phyloP scores from a whole-genome alignment of 23 tunicate species.

The Ascidia mentula region DNA sequence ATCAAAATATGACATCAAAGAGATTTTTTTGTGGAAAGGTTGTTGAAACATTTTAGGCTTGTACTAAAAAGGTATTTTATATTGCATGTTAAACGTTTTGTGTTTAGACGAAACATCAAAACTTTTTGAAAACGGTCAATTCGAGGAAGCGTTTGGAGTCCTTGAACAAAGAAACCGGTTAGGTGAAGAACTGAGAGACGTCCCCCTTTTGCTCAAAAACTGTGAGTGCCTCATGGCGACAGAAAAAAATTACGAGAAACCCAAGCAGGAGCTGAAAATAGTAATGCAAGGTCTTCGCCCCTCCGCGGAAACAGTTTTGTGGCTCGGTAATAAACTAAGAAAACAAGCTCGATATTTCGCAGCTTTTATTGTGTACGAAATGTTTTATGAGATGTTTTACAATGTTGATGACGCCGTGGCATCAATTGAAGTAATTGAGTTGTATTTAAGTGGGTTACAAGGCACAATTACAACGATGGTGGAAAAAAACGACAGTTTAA shows the following conservation, averaged over 20 bases:
- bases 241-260: neutral
- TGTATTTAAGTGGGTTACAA: neutral
- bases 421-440: neutral
- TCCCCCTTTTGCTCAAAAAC: neutral
- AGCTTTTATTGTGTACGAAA: neutral
- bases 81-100: neutral
- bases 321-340: neutral
- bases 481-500: neutral
- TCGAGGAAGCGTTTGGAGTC: neutral
- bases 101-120: neutral
- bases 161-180: neutral
- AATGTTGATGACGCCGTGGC: neutral
- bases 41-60: no score
- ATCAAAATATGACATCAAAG: neutral
- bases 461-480: neutral
- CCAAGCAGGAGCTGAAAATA: neutral
- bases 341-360: neutral
- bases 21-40: neutral
- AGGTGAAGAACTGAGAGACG: neutral
- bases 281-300: neutral
- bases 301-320: neutral
- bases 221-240: neutral
- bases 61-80: neutral
- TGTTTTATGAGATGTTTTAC: neutral
- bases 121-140: neutral